Base-by-base conservation (phyloP, 2,797 vertebrate species). In the Alcedo quadribrachys region DNA sequence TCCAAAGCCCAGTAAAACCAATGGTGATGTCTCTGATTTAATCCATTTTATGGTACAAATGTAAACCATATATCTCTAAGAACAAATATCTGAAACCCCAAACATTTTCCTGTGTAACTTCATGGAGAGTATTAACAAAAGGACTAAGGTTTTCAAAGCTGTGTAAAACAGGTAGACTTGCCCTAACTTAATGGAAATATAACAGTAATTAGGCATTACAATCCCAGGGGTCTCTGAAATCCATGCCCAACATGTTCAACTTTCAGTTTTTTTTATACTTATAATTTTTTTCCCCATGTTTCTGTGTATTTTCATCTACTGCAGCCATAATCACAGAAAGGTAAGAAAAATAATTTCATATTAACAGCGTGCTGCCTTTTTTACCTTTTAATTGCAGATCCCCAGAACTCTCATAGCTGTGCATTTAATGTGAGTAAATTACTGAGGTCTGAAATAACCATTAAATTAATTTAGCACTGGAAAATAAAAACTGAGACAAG, bases 401-500 rank as follows among this genome's bases (percentile, higher is more conserved):
- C 22, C 6, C 53, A 55, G 20, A 90, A 60, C 17, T 79, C 40
- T 75, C 55, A 60, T 71, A 91, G 55, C 57, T 73, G 61, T 63
- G 22, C 9, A 5, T 83, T 91, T 92, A 76, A 63, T 1, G 0
- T 20, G 25, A 85, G 43, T 32, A 85, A 92, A 86, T 80, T 87
- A 89, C 55, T n/a, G 73, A 89, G 24, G 50, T 83, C 73, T 87
- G 77, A 91, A 84, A 30, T 48, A 95, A 53, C 66, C 35, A 45
- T 65, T 71, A 77, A 92, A 87, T 87, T 89, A 94, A 94, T 92
- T 90, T 84, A 88, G 48, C 51, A 73, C 60, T 42, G 27, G 35
- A 84, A 93, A 81, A 93, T 79, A 68, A 73, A 84, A 77, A 48
- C 5, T 12, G 57, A 81, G 71, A 87, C 74, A 78, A 89, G 55